phyloP scores from a whole-genome alignment of 2,888 invertebrate genomes.

The Galeruca laticollis region DNA sequence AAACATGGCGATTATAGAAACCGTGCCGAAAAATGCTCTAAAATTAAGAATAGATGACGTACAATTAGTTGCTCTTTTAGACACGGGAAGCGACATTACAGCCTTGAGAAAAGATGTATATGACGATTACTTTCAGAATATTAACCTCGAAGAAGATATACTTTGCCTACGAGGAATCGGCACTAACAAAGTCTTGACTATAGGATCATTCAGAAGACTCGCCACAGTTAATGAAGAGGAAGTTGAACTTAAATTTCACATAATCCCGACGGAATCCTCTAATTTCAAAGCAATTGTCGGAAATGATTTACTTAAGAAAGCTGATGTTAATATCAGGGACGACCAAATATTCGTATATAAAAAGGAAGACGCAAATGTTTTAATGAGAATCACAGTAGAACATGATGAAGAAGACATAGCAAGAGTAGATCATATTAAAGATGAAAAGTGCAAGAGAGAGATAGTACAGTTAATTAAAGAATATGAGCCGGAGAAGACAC shows the following conservation, averaged over 20 bases:
- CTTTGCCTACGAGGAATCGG: conserved; percentile 39
- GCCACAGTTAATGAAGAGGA: conserved; percentile 40
- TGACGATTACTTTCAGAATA: conserved; percentile 26
- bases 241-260: conserved; percentile 35
- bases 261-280: conserved; percentile 37
- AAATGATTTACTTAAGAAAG: conserved; percentile 38
- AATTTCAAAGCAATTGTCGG: conserved; percentile 40
- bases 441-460: not conserved
- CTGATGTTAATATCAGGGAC: conserved; percentile 36
- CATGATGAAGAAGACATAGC: conserved; percentile 21
- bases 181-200: conserved; percentile 35
- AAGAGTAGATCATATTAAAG: conserved; percentile 14
- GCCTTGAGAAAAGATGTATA: conserved; percentile 43
- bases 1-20: conserved; percentile 28
- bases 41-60: conserved; percentile 29
- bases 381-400: conserved; percentile 39
- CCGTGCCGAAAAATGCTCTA: conserved; percentile 29
- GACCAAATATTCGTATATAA: conserved; percentile 38
- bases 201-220: conserved; percentile 38
- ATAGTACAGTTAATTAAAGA: conserved; percentile 8
- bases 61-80: conserved; percentile 37
- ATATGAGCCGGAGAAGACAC: conserved; percentile 23
- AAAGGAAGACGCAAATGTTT: conserved; percentile 32
- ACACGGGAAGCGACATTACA: conserved; percentile 45
- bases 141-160: conserved; percentile 27